Base-by-base conservation (phyloP, 2,797 vertebrate genomes). In the Otolemur crassicaudatus region DNA sequence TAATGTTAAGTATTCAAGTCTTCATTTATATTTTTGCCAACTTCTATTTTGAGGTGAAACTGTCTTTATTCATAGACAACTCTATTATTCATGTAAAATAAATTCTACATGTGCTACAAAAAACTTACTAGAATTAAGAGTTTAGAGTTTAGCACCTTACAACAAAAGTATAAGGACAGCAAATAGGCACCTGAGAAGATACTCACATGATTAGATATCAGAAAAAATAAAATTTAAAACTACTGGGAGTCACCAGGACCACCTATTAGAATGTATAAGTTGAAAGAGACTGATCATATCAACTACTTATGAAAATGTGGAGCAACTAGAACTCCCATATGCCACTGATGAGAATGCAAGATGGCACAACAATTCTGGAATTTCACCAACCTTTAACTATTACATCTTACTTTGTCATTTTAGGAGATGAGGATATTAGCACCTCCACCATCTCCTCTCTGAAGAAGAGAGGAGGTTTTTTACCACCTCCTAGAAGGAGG, bases 11-110 rank as follows among this genome's bases (percentile, higher is more conserved):
- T 87, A 70, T 7, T 84, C 56, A 73, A n/a, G 23, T 92, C 34
- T 95, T 70, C 60, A 90, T 75, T 73, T 89, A 43, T 76, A 46
- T 94, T 92, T 89, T 49, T 22, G 25, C 31, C 23, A 10, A 67
- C 20, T 43, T 70, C 37, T 69, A 25, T 87, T 87, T 23, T 58
- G 17, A 69, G 69, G 53, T 86, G 75, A 96, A 91, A 75, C 27
- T 91, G 61, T 69, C n/a, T 90, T 91, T 81, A 79, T n/a, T 88
- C 53, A 89, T 25, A 80, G 85, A 89, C 14, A 65, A 84, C 53
- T 58, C 10, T 11, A 87, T 60, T 63, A 8, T 34, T 29, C 19
- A 46, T 61, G 1, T 87, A 60, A 94, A 90, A 72, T 25, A 90
- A 75, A 88, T 60, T 67, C 40, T n/a, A 61, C 16, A 14, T 58